These are phyloP conservation scores for Rousettus madagascariensis DNA, from an alignment of 2,797 vertebrate genomes.

Conservation along the genomic window DNA sequence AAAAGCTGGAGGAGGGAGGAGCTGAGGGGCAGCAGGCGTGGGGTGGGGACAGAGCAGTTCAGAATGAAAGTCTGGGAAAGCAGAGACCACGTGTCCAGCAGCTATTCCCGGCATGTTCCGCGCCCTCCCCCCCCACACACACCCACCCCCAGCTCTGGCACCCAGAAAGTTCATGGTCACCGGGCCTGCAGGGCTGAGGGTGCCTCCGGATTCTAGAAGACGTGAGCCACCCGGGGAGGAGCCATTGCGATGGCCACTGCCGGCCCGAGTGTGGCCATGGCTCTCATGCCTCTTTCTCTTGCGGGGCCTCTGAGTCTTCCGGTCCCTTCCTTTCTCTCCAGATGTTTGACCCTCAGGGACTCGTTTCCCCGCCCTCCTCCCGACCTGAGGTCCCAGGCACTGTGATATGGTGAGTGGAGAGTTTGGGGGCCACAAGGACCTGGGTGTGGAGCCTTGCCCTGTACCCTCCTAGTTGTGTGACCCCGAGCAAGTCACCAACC, in stretches of 20 bases:
- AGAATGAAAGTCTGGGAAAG: background rate
- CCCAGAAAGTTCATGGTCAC: background rate
- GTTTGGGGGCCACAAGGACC: background rate
- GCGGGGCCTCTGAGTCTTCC: background rate
- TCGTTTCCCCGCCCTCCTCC: background rate
- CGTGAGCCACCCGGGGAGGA: background rate
- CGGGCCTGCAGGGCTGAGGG: background rate
- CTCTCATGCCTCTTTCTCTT: background rate
- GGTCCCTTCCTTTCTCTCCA: background rate
- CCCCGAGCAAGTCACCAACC: background rate
- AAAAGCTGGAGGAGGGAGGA: background rate
- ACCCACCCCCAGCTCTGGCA: background rate
- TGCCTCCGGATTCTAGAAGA: rapidly evolving
- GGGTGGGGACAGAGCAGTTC: background rate
- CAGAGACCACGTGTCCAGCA: background rate
- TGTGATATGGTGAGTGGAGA: background rate
- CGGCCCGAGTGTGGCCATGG: background rate
- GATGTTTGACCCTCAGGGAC: background rate
- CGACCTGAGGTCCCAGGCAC: background rate
- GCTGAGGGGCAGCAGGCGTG: background rate
- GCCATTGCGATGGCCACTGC: background rate
- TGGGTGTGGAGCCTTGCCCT: background rate
- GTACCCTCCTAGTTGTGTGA: background rate
- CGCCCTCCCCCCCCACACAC: background rate
- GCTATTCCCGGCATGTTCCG: background rate